Percentiles rank a stretch among this genome's conserved stretches.
Conservation (phyloP, 2,888 invertebrate genomes). For the Chirona hameri region DNA sequence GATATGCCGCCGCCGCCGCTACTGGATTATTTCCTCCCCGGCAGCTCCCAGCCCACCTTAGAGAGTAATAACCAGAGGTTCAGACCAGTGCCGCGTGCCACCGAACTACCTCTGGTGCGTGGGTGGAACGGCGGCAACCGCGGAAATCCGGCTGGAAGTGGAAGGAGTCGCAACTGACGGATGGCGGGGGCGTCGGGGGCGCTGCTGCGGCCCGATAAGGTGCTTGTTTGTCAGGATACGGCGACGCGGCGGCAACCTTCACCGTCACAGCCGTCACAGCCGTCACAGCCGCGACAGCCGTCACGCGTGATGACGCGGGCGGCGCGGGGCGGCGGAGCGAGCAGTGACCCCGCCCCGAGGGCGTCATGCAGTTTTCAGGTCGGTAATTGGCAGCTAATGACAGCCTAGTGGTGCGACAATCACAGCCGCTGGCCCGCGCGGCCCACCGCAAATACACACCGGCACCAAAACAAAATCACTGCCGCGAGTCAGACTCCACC, state of each 20-base stretch:
- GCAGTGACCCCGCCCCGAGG: not conserved
- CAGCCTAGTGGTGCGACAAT: not conserved
- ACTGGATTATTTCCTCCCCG: too few relatives aligned
- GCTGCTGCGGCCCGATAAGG: not conserved
- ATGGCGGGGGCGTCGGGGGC: not conserved
- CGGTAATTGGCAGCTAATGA: conserved; percentile 11
- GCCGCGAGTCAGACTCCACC: not conserved
- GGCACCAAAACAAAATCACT: not conserved
- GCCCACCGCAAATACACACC: not conserved
- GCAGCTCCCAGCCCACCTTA: too few relatives aligned
- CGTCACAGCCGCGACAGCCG: not conserved
- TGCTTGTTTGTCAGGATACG: not conserved
- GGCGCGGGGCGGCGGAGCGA: not conserved
- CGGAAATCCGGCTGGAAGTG: not conserved
- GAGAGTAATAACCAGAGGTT: not conserved
- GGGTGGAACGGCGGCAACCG: not conserved
- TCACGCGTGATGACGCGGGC: not conserved
- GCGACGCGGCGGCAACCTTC: not conserved
- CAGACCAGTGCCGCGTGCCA: not conserved
- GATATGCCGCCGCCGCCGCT: too few relatives aligned
- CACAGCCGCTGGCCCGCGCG: not conserved
- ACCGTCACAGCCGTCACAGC: not conserved
- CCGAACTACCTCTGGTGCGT: not conserved
- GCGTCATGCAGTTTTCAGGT: conserved; percentile 1
- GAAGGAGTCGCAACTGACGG: not conserved